Evolutionary conservation across 2,888 invertebrate genomes (phyloP).

Genomic region (Theodoxus fluviatilis): DNA sequence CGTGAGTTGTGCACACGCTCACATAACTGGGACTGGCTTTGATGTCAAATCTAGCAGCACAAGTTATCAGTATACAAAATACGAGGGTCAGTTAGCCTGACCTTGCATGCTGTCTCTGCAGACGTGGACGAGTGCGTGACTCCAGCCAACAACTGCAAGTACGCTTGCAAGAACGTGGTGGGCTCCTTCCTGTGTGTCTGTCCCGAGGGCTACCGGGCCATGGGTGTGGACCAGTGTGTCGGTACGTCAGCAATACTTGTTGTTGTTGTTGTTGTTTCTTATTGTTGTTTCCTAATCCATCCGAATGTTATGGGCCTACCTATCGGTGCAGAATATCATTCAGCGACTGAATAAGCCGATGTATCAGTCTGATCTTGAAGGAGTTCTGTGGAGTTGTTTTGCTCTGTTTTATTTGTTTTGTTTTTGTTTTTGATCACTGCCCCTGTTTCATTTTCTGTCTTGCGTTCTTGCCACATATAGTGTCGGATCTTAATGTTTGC

Average conservation of each 20-base stretch:
- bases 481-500: too few species aligned
- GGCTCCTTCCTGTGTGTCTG: conserved; percentile 87
- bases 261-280: not conserved
- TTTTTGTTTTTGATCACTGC: too few species aligned
- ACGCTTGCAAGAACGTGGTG: conserved; percentile 84
- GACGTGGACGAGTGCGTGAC: conserved; percentile 88
- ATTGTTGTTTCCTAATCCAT: not conserved
- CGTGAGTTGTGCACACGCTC: too few species aligned
- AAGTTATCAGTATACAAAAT: too few species aligned
- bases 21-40: too few species aligned
- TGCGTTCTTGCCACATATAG: too few species aligned
- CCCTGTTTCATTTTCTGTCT: too few species aligned
- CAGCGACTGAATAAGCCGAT: not conserved
- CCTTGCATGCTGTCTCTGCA: conserved; percentile 60
- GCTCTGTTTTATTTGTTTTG: not conserved
- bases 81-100: too few species aligned
- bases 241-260: conserved; percentile 41
- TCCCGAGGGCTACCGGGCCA: conserved; percentile 74
- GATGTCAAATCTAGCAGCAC: too few species aligned
- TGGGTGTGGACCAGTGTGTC: conserved; percentile 66
- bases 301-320: not conserved
- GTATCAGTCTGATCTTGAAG: not conserved
- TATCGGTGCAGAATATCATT: not conserved
- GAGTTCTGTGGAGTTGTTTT: not conserved
- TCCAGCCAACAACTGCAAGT: conserved; percentile 79